Evolutionary conservation across 92 coral and sea anemone species (phyloP).

Genomic region (Parazoanthus swiftii): DNA sequence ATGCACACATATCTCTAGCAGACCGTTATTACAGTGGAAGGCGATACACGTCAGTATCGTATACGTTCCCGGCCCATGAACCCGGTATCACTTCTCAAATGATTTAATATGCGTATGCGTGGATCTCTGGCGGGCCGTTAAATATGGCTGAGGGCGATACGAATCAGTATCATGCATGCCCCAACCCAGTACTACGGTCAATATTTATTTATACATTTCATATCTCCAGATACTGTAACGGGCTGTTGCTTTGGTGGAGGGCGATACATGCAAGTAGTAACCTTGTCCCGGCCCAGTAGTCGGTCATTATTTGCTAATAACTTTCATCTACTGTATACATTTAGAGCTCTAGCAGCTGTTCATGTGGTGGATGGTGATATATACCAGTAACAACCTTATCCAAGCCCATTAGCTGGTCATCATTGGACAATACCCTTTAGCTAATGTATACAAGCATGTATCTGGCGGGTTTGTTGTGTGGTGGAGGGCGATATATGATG

Average conservation of each 20-base stretch:
- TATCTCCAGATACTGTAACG: slow-evolving; percentile 1
- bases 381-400: background rate
- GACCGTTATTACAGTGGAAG: background rate
- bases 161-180: background rate
- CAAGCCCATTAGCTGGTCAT: background rate
- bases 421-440: background rate
- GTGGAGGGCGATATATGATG: slow-evolving; percentile 33
- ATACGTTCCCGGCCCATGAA: background rate
- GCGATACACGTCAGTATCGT: background rate
- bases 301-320: background rate
- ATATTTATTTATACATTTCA: background rate
- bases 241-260: slow-evolving; percentile 32
- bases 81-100: background rate
- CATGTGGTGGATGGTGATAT: slow-evolving; percentile 29
- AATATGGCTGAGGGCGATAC: background rate
- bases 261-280: background rate
- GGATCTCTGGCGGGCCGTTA: background rate
- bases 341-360: slow-evolving; percentile 21
- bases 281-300: background rate
- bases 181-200: background rate
- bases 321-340: slow-evolving; percentile 22
- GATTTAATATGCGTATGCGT: background rate
- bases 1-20: no score
- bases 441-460: slow-evolving; percentile 21
- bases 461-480: slow-evolving; percentile 19